Conservation (phyloP, 2,888 invertebrate species). For the Perithous albicinctus region DNA sequence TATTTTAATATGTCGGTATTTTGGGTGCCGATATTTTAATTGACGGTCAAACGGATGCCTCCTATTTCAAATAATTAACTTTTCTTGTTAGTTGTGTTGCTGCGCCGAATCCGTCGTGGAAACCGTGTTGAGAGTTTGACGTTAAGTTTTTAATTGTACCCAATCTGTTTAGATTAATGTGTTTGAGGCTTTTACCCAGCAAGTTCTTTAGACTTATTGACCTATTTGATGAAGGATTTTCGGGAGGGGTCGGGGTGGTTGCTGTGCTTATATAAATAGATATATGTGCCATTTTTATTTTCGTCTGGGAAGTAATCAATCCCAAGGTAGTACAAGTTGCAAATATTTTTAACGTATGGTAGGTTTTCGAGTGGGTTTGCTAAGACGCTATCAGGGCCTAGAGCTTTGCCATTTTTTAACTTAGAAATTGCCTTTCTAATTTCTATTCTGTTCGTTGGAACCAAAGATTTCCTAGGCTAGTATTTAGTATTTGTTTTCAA, state of each 20-base stretch:
- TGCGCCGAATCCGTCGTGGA: constrained; percentile 21
- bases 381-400: constrained; percentile 37
- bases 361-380: constrained; percentile 18
- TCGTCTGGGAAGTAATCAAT: constrained; percentile 33
- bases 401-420: constrained; percentile 43
- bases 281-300: constrained; percentile 30
- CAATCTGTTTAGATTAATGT: constrained; percentile 29
- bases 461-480: constrained; percentile 22
- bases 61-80: constrained; percentile 3
- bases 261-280: constrained; percentile 9
- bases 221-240: constrained; percentile 45
- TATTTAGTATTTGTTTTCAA: constrained; percentile 31
- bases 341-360: constrained; percentile 29
- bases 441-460: constrained; percentile 21
- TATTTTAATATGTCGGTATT: too few species aligned
- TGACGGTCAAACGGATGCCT: too few species aligned
- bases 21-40: too few species aligned
- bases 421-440: constrained; percentile 37
- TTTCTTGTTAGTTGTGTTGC: constrained; percentile 35
- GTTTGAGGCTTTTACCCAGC: constrained; percentile 28
- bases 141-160: constrained; percentile 32
- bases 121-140: constrained; percentile 51
- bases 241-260: constrained; percentile 26
- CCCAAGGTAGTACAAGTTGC: constrained; percentile 24
- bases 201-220: constrained; percentile 28